Evolutionary conservation across 2,797 vertebrate genomes (phyloP).

Genomic region (Pyrocephalus nanus): DNA sequence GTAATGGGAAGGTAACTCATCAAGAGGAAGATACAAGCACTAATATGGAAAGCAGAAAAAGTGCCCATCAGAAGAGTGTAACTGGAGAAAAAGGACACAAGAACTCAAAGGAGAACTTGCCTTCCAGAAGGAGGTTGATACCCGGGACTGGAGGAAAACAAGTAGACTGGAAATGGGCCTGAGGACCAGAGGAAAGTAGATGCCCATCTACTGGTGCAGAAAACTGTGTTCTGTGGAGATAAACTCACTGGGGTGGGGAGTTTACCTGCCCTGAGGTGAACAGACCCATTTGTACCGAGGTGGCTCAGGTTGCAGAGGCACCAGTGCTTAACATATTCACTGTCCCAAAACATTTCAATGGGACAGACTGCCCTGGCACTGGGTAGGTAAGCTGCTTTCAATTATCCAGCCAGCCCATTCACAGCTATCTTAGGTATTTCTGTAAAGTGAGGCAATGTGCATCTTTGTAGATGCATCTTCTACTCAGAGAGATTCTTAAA

Average conservation of each 20-base stretch:
- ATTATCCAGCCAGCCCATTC: background rate
- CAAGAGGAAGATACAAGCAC: background rate
- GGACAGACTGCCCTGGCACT: background rate
- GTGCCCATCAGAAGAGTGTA: background rate
- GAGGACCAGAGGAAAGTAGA: background rate
- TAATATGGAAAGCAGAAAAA: background rate
- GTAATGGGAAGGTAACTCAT: background rate
- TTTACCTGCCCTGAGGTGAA: background rate
- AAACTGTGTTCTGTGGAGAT: background rate
- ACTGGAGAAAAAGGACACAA: background rate
- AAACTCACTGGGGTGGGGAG: background rate
- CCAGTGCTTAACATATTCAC: background rate
- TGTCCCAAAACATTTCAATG: background rate
- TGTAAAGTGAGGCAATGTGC: background rate
- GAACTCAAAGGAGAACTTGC: background rate
- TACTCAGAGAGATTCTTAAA: background rate
- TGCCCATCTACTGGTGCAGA: background rate
- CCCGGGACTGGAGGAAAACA: background rate
- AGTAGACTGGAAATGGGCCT: background rate
- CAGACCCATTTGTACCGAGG: background rate
- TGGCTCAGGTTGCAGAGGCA: background rate
- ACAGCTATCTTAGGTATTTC: background rate
- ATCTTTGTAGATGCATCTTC: background rate
- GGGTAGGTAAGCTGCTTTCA: background rate
- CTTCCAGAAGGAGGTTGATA: background rate